Evolutionary conservation across 1,140 invertebrate genomes (phyloP), one percentile per base, ranked within the genome.

Genomic region (Drosophila tani): DNA sequence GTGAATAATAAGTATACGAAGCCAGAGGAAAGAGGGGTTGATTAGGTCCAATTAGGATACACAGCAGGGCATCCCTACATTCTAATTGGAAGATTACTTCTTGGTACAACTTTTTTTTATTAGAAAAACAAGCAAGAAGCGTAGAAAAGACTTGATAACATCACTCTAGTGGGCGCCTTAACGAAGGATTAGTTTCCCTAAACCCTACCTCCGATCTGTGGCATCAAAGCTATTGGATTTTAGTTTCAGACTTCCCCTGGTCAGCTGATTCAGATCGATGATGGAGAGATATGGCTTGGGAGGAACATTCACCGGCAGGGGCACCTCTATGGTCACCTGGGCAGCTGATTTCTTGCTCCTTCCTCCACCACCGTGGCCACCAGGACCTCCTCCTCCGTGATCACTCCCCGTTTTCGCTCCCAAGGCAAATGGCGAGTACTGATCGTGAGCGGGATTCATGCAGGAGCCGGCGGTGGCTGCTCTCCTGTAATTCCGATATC

Each of bases 211-310:
- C 32, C 85, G 71, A 32, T 91, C 85, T 19, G 87, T 68, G 5
- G 68, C 75, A 56, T 91, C 90, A 15, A 91, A 92, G 50, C 86
- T 92, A 7, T 49, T 78, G 29, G 91, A 56, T 19, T 92, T 92
- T 0, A 86, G 57, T 45, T 95, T 94, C 35, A 95, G 91, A 63
- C 94, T 94, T 41, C 94, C 94, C 51, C 94, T 93, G 3, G 95
- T 95, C 82, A 96, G 94, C 90, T 95, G 93, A 93, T 96, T 96
- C 85, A 96, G 95, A 93, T 96, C 95, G 81, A 96, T 96, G 76
- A 96, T 96, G 21, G 95, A 95, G 60, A 96, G 93, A 79, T 94
- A 94, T 7, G 95, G 95, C 84, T 95, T 94, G 35, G 93, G 93
- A 5, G 93, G 92, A 41, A 93, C 92, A 60, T 93, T 88, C 17